phyloP scores from a whole-genome alignment of 2,888 invertebrate genomes.

The Shargacucullia verbasci region DNA sequence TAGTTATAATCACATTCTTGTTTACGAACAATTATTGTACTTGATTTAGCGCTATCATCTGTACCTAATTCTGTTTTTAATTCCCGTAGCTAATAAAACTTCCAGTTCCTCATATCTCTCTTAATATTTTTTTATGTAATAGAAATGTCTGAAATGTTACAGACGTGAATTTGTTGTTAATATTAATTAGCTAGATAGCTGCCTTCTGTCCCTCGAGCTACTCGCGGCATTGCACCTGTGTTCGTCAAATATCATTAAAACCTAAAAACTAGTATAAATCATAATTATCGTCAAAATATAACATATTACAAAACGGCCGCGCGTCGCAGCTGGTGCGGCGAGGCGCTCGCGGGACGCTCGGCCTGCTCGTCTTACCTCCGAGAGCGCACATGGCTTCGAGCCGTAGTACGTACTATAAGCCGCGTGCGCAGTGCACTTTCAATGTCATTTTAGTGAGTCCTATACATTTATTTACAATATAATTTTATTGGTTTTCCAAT shows the following conservation, averaged over 20 bases:
- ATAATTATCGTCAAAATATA: background rate
- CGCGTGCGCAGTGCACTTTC: slow-evolving; percentile 8
- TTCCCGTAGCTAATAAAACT: slow-evolving; percentile 19
- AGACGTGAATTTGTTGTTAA: slow-evolving; percentile 31
- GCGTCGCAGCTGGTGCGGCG: background rate
- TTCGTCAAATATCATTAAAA: background rate
- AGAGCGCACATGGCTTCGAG: too few species aligned
- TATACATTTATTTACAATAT: slow-evolving; percentile 58
- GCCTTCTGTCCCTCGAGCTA: slow-evolving; percentile 28
- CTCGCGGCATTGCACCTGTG: background rate
- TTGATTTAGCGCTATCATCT: slow-evolving; percentile 13
- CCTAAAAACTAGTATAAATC: background rate
- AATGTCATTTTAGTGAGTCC: slow-evolving; percentile 29
- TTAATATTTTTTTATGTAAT: slow-evolving; percentile 43
- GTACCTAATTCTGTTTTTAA: slow-evolving; percentile 9
- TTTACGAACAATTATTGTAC: slow-evolving; percentile 20
- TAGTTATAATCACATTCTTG: slow-evolving; percentile 4
- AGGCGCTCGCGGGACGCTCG: slow-evolving; percentile 3
- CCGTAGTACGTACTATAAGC: too few species aligned
- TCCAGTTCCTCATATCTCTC: slow-evolving; percentile 31
- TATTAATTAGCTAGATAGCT: slow-evolving; percentile 43
- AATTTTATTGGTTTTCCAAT: slow-evolving; percentile 49
- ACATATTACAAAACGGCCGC: too few species aligned
- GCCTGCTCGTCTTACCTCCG: background rate
- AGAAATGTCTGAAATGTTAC: slow-evolving; percentile 22